phyloP scores from a whole-genome alignment of 2,888 invertebrate species.

The Ceratothoa steindachneri region DNA sequence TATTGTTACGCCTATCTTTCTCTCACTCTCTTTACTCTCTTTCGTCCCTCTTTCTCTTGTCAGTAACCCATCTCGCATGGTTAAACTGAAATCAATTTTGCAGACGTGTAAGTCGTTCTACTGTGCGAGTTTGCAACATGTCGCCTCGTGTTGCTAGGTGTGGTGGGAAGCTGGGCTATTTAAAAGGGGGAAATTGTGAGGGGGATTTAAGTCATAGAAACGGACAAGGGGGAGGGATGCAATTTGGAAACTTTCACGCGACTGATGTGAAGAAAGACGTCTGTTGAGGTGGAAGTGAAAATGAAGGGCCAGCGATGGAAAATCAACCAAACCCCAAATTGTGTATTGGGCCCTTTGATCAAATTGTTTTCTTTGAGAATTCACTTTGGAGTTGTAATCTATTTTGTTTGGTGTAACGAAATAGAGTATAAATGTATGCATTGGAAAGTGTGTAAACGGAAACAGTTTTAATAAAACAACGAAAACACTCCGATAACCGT shows the following conservation, averaged over 20 bases:
- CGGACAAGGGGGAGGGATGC: neutral
- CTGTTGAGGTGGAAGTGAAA: neutral
- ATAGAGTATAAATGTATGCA: neutral
- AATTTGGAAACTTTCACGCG: constrained; percentile 1
- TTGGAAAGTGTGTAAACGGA: neutral
- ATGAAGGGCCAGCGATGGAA: too few relatives aligned
- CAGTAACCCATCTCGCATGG: neutral
- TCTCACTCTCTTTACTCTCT: neutral
- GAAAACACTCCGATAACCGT: neutral
- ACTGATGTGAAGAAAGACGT: neutral
- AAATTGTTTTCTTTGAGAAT: neutral
- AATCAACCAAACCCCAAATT: too few relatives aligned
- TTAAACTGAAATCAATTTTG: constrained; percentile 10
- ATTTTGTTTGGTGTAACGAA: neutral
- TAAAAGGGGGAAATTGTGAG: constrained; percentile 2
- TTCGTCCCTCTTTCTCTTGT: neutral
- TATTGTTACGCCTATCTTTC: neutral
- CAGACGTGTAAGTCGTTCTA: constrained; percentile 2
- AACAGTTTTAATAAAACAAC: neutral
- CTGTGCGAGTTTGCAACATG: neutral
- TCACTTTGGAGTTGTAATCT: neutral
- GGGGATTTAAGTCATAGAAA: neutral
- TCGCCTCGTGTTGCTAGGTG: constrained; percentile 5
- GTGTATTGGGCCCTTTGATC: too few relatives aligned
- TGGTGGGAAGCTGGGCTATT: neutral